A percentile compares a stretch with the other conserved stretches of the same genome.
These are phyloP conservation scores for Epiblema foenella DNA, from an alignment of 2,888 invertebrate species.

Conservation along the genomic window DNA sequence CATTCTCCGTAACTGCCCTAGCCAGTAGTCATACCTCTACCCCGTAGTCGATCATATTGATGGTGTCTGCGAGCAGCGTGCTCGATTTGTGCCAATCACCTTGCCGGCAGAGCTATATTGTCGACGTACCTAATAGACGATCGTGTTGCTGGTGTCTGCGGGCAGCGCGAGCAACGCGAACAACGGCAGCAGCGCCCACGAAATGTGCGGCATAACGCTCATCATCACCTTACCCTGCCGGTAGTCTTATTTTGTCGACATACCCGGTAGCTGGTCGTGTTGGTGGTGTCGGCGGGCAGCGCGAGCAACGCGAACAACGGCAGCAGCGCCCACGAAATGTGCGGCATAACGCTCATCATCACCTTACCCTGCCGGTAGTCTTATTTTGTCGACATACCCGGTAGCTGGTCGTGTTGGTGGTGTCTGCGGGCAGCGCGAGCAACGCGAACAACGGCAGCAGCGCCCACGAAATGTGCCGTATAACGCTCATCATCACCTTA, in stretches of 20 bases:
- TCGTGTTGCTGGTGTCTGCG: conserved; percentile 67
- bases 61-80: conserved; percentile 65
- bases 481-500: conserved; percentile 69
- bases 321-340: conserved; percentile 82
- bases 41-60: conserved; percentile 63
- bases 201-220: conserved; percentile 79
- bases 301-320: conserved; percentile 75
- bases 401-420: conserved; percentile 71
- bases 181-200: conserved; percentile 81
- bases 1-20: no score
- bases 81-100: conserved; percentile 80
- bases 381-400: conserved; percentile 46
- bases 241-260: conserved; percentile 39
- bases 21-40: no score
- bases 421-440: conserved; percentile 67
- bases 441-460: conserved; percentile 76
- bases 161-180: conserved; percentile 69
- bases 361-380: conserved; percentile 51
- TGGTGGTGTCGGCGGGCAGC: conserved; percentile 68
- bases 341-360: conserved; percentile 81
- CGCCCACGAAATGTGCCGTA: conserved; percentile 82
- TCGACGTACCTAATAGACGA: conserved; percentile 50
- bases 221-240: conserved; percentile 58
- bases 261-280: conserved; percentile 75
- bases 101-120: conserved; percentile 15